phyloP scores from a whole-genome alignment of 1,140 invertebrate species.

The Prorops nasuta region DNA sequence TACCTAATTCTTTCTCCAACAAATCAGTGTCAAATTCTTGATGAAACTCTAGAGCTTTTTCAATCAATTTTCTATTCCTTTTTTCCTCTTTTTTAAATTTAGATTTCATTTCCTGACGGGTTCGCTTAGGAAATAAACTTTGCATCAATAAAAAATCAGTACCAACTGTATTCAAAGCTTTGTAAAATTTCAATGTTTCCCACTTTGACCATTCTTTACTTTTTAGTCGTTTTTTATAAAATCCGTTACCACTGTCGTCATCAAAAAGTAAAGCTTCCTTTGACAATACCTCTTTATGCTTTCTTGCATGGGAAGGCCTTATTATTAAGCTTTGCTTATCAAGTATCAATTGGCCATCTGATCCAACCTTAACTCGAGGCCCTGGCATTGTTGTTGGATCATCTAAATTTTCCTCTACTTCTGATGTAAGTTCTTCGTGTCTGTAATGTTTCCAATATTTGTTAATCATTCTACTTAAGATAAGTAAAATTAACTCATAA shows the following conservation, averaged over 20 bases:
- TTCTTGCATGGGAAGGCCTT: slow-evolving; percentile 68
- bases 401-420: slow-evolving; percentile 49
- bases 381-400: slow-evolving; percentile 63
- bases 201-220: too few species aligned
- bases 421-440: too few species aligned
- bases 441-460: too few species aligned
- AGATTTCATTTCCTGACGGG: slow-evolving; percentile 76
- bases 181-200: too few species aligned
- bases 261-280: slow-evolving; percentile 69
- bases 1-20: slow-evolving; percentile 54
- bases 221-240: slow-evolving; percentile 64
- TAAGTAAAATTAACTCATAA: too few species aligned
- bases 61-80: slow-evolving; percentile 55
- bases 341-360: too few species aligned
- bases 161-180: too few species aligned
- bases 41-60: too few species aligned
- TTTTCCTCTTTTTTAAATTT: slow-evolving; percentile 72
- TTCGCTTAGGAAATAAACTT: slow-evolving; percentile 74
- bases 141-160: slow-evolving; percentile 91
- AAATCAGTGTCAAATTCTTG: too few species aligned
- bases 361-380: slow-evolving; percentile 90
- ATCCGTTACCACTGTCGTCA: slow-evolving; percentile 61
- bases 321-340: slow-evolving; percentile 85
- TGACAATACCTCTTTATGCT: slow-evolving; percentile 62
- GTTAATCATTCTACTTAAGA: too few species aligned